Percentiles rank a stretch among this genome's conserved stretches.
phyloP scores from a whole-genome alignment of 2,797 vertebrate species.

The Manis crassicaudata region DNA sequence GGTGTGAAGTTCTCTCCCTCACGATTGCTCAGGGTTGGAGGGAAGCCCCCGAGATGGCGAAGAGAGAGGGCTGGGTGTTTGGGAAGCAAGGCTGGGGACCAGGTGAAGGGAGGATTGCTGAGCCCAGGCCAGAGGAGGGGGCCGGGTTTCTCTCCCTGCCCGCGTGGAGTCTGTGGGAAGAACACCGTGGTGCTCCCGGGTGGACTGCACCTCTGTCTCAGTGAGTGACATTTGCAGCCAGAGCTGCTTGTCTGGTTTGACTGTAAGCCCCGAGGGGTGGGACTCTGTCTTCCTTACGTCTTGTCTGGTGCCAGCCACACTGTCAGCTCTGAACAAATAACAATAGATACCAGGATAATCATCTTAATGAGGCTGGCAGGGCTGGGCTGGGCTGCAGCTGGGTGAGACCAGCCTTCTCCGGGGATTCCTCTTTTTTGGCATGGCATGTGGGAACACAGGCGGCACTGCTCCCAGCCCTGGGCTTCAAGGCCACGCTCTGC shows the following conservation, averaged over 20 bases:
- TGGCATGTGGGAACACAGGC: background rate
- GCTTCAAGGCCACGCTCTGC: background rate
- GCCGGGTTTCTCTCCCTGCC: background rate
- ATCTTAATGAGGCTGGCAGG: fast-evolving
- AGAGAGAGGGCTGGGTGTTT: background rate
- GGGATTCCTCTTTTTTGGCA: fast-evolving
- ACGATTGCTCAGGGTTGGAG: background rate
- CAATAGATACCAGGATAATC: background rate
- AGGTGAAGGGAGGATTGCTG: background rate
- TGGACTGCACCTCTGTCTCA: fast-evolving
- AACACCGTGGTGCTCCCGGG: fast-evolving
- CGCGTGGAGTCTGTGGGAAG: background rate
- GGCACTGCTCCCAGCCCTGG: background rate
- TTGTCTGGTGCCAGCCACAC: fast-evolving
- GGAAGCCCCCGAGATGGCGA: background rate
- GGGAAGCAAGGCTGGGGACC: background rate
- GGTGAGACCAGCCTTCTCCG: fast-evolving
- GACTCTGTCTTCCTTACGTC: background rate
- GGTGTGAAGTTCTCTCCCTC: fast-evolving
- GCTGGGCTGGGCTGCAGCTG: fast-evolving
- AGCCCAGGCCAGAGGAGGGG: no score
- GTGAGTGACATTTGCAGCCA: fast-evolving
- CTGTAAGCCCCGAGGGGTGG: fast-evolving
- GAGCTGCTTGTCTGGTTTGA: background rate
- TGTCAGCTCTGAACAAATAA: background rate